phyloP scores from a whole-genome alignment of 2,113 vertebrate genomes.

The Myrmecophaga tridactyla region DNA sequence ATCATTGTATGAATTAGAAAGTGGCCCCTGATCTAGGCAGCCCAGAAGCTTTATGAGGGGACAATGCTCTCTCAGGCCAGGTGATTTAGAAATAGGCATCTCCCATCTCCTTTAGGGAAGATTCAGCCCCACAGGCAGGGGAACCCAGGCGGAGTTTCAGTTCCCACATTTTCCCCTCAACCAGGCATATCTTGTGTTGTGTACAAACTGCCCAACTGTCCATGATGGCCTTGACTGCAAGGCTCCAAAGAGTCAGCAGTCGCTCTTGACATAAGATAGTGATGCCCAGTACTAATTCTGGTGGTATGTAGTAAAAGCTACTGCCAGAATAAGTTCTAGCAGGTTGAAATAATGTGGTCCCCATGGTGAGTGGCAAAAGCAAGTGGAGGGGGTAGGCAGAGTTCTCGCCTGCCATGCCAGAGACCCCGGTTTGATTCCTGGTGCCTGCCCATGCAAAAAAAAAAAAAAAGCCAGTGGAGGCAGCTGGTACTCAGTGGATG shows the following conservation, averaged over 20 bases:
- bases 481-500: constrained; percentile 9
- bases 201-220: neutral
- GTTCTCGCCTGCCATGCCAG: too few relatives aligned
- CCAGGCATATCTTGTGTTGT: neutral
- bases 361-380: neutral
- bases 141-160: neutral
- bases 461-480: constrained; percentile 1
- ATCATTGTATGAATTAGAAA: neutral
- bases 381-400: too few relatives aligned
- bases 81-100: neutral
- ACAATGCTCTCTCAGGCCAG: neutral
- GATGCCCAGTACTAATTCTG: neutral
- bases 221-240: neutral
- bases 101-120: neutral
- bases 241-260: neutral
- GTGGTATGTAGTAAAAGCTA: neutral
- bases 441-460: too few relatives aligned
- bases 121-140: neutral
- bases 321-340: neutral
- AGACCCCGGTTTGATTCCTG: too few relatives aligned
- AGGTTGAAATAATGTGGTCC: neutral
- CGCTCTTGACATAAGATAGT: neutral
- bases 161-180: neutral
- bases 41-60: neutral
- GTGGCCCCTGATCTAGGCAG: neutral